Evolutionary conservation across 2,797 vertebrate genomes (phyloP).

Genomic region (Melanogrammus aeglefinus): DNA sequence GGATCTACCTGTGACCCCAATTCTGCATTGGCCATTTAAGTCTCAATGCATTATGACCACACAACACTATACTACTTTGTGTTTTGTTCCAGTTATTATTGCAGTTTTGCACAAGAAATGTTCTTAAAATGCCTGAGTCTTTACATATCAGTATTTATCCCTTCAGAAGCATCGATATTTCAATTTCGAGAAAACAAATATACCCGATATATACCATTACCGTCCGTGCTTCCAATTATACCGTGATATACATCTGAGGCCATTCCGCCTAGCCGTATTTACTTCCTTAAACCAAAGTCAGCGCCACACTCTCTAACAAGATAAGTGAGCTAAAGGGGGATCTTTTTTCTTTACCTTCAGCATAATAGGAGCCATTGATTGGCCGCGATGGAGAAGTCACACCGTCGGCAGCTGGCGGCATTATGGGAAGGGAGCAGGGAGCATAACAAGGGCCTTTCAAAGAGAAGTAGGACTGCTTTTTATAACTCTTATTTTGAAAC

Average conservation of each 20-base stretch:
- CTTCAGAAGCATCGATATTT: too few species aligned
- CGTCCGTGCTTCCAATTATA: too few species aligned
- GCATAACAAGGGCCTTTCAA: constrained; percentile 10
- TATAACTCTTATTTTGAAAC: background rate
- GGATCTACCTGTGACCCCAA: background rate
- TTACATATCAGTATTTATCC: too few species aligned
- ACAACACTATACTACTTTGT: too few species aligned
- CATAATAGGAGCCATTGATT: constrained; percentile 10
- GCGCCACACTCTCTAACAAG: background rate
- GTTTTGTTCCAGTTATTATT: too few species aligned
- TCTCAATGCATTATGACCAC: too few species aligned
- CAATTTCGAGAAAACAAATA: too few species aligned
- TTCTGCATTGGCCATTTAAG: too few species aligned
- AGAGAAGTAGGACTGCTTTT: background rate
- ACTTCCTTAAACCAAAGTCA: background rate
- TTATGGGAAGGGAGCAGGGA: background rate
- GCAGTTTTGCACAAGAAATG: too few species aligned
- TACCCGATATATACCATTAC: too few species aligned
- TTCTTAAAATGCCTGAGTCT: too few species aligned
- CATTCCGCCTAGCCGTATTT: background rate
- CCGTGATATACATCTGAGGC: too few species aligned
- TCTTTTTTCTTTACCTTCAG: background rate
- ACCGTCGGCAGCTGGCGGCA: background rate
- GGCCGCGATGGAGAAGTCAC: background rate
- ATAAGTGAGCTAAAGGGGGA: background rate